Conservation (phyloP, 2,113 vertebrate genomes). For the Triplophysa rosa region DNA sequence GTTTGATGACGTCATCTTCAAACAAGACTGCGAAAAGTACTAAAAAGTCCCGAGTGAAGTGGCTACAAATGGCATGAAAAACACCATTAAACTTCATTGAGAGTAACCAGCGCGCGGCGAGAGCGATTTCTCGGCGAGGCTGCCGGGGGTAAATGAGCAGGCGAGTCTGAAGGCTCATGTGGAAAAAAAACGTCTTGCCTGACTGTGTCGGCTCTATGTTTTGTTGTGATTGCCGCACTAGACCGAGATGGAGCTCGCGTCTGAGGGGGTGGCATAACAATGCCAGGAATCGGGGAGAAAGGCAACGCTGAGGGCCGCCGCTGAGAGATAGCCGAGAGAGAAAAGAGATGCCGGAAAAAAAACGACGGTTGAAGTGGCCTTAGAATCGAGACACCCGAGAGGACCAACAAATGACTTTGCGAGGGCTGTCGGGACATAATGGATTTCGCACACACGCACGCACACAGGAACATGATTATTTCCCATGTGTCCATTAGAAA, state of each 20-base stretch:
- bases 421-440: constrained; percentile 48
- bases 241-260: not conserved
- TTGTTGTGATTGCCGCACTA: constrained; percentile 23
- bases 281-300: constrained; percentile 18
- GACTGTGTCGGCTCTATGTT: constrained; percentile 18
- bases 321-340: not conserved
- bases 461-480: constrained; percentile 49
- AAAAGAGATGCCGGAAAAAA: not conserved
- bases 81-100: constrained; percentile 1
- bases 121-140: not conserved
- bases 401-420: constrained; percentile 33
- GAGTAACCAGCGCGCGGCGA: not conserved
- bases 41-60: not conserved
- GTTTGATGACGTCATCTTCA: not conserved
- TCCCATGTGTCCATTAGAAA: constrained; percentile 59
- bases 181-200: constrained; percentile 3
- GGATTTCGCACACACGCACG: constrained; percentile 45
- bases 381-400: constrained; percentile 43
- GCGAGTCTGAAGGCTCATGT: not conserved
- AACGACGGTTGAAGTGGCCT: constrained; percentile 41
- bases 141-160: constrained; percentile 27
- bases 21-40: not conserved
- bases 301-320: not conserved
- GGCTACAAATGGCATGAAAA: not conserved
- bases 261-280: constrained; percentile 3